Evolutionary conservation across 2,797 vertebrate genomes (phyloP).

Genomic region (Urocyon cinereoargenteus): DNA sequence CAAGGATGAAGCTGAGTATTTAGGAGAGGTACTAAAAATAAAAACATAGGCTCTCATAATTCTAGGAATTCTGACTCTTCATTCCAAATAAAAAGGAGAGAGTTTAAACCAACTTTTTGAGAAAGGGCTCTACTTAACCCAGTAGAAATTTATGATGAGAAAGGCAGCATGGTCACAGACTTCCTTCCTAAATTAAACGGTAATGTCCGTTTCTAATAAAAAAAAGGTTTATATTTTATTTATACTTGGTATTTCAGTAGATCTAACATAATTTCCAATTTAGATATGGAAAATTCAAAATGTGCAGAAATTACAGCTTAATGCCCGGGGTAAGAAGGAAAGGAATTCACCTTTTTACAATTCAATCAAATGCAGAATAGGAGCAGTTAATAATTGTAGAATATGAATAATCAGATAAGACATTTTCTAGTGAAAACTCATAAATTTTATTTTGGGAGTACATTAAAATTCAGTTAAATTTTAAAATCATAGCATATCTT

Average conservation of each 20-base stretch:
- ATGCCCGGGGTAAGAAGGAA: constrained; percentile 71
- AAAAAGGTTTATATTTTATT: constrained; percentile 81
- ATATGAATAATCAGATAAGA: constrained; percentile 83
- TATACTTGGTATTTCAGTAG: constrained; percentile 80
- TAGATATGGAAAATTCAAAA: constrained; percentile 77
- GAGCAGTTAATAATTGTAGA: constrained; percentile 81
- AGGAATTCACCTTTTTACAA: constrained; percentile 80
- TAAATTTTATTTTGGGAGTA: constrained; percentile 82
- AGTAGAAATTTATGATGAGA: background rate
- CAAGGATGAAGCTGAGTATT: background rate
- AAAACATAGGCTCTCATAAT: constrained; percentile 21
- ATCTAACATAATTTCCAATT: constrained; percentile 80
- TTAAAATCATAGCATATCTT: constrained; percentile 76
- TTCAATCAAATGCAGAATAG: constrained; percentile 79
- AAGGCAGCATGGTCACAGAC: constrained; percentile 49
- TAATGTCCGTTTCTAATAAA: constrained; percentile 74
- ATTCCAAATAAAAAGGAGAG: constrained; percentile 48
- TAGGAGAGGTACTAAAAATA: constrained; percentile 1
- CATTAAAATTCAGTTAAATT: constrained; percentile 84
- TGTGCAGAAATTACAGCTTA: constrained; percentile 77
- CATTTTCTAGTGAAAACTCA: constrained; percentile 82
- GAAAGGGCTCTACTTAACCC: constrained; percentile 57
- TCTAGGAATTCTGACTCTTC: constrained; percentile 7
- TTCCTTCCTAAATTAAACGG: constrained; percentile 52
- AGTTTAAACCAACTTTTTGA: constrained; percentile 67